Percentiles rank a stretch among this genome's conserved stretches.
These are phyloP conservation scores for Bufotes viridis DNA, from an alignment of 2,797 vertebrate genomes.

Conservation along the genomic window DNA sequence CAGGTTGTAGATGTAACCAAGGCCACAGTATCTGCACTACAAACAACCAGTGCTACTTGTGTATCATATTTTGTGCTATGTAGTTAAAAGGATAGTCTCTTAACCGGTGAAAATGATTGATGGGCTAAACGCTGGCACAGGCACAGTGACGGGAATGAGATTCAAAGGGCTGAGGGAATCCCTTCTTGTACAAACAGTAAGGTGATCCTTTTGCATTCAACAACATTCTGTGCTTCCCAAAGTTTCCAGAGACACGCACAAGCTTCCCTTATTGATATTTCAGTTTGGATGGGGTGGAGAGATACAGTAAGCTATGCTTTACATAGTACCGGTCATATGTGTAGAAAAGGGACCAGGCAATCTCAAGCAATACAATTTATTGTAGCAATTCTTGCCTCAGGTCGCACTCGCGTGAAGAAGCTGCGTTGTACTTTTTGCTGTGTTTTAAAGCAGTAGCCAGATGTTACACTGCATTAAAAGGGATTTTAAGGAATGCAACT, in stretches of 20 bases:
- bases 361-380: too few relatives aligned
- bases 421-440: neutral
- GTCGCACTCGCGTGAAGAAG: neutral
- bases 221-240: slow-evolving; percentile 58
- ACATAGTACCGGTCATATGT: neutral
- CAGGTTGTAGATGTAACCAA: neutral
- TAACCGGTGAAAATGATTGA: slow-evolving; percentile 30
- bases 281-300: neutral
- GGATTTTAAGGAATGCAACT: neutral
- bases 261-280: slow-evolving; percentile 43
- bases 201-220: slow-evolving; percentile 50
- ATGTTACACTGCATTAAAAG: neutral
- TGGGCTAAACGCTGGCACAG: slow-evolving; percentile 15
- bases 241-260: slow-evolving; percentile 42
- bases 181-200: slow-evolving; percentile 55
- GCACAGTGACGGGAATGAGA: neutral
- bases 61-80: slow-evolving; percentile 36
- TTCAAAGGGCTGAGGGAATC: slow-evolving; percentile 54
- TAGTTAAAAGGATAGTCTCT: slow-evolving; percentile 6
- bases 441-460: neutral
- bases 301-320: neutral
- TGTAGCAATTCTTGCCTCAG: neutral
- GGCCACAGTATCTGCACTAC: neutral
- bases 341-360: neutral
- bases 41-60: slow-evolving; percentile 10